These are phyloP conservation scores for Dyspetes luteomarginatus DNA, from an alignment of 2,888 invertebrate genomes.

Conservation along the genomic window DNA sequence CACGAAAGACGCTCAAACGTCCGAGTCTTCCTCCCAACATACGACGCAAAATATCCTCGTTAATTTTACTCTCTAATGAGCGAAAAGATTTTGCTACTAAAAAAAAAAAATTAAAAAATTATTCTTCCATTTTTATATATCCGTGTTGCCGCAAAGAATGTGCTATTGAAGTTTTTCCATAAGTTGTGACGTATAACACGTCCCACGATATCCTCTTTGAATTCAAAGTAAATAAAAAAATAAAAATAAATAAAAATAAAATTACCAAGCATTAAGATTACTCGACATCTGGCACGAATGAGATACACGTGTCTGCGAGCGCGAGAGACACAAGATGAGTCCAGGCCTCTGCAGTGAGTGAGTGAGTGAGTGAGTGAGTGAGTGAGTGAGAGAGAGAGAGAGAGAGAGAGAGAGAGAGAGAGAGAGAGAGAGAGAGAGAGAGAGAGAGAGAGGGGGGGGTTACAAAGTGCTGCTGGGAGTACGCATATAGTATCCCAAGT, in stretches of 20 bases:
- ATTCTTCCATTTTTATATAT: not conserved
- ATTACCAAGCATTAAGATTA: constrained; percentile 65
- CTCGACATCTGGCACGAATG: constrained; percentile 74
- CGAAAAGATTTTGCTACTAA: no score
- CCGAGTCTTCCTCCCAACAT: not conserved
- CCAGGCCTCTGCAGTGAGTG: no score
- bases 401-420: constrained; percentile 42
- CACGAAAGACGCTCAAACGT: constrained; percentile 1
- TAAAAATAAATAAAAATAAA: constrained; percentile 56
- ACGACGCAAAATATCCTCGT: not conserved
- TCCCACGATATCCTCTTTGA: constrained; percentile 57
- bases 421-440: not conserved
- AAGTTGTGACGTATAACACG: constrained; percentile 42
- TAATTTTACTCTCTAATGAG: no score
- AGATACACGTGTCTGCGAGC: constrained; percentile 69
- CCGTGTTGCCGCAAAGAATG: not conserved
- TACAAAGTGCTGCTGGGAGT: not conserved
- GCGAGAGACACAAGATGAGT: constrained; percentile 58
- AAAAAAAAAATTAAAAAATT: not conserved
- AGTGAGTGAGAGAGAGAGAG: constrained; percentile 31
- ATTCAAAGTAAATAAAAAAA: constrained; percentile 31
- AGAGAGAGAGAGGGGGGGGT: not conserved
- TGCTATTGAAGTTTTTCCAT: constrained; percentile 41
- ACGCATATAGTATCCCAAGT: not conserved
- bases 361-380: constrained; percentile 30